Percentiles rank a stretch among this genome's conserved stretches.
phyloP scores from a whole-genome alignment of 1,140 invertebrate species.

The Drosophila sucinea region DNA sequence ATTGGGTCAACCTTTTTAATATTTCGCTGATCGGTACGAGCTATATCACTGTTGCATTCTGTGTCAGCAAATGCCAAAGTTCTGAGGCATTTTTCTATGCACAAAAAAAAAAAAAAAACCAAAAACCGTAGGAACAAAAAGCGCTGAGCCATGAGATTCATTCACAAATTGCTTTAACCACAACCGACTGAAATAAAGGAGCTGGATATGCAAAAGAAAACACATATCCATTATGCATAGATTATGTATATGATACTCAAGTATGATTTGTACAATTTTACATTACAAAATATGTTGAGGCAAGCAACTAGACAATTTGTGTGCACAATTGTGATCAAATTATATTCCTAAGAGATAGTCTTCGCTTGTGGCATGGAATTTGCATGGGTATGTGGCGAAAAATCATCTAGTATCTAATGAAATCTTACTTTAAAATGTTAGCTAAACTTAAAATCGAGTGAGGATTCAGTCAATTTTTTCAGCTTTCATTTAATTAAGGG shows the following conservation, averaged over 20 bases:
- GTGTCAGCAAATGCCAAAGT: conserved; percentile 73
- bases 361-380: too few species aligned
- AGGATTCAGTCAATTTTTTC: too few species aligned
- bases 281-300: conserved; percentile 21
- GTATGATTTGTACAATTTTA: conserved; percentile 8
- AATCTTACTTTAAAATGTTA: too few species aligned
- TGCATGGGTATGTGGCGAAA: too few species aligned
- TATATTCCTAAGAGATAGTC: background rate
- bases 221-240: conserved; percentile 2
- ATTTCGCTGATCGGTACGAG: conserved; percentile 47
- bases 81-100: conserved; percentile 51
- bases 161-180: conserved; percentile 17
- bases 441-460: too few species aligned
- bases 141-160: conserved; percentile 20
- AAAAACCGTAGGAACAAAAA: background rate
- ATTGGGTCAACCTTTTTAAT: conserved; percentile 60
- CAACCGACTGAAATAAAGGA: conserved; percentile 6
- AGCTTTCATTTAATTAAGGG: too few species aligned
- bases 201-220: conserved; percentile 2
- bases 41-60: conserved; percentile 37
- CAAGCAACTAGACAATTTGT: background rate
- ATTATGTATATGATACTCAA: background rate
- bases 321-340: conserved; percentile 1
- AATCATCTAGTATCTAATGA: too few species aligned
- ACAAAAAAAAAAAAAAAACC: conserved; percentile 6